A percentile compares a stretch with the other conserved stretches of the same genome.
These are phyloP conservation scores for Mylabris sibirica DNA, from an alignment of 2,888 invertebrate genomes.

Conservation along the genomic window DNA sequence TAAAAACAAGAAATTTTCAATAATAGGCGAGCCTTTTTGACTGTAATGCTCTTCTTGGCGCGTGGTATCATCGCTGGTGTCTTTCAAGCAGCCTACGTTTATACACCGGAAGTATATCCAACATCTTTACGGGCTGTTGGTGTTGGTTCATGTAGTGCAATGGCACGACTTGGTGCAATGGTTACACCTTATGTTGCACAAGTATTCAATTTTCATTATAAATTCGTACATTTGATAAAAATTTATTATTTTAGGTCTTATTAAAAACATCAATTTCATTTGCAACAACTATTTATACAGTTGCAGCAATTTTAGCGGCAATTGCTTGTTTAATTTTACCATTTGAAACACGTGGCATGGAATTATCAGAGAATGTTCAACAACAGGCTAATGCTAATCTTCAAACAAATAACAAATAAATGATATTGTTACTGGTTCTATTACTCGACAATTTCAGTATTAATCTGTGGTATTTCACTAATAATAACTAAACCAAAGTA, in stretches of 20 bases:
- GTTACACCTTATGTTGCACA: conserved; percentile 93
- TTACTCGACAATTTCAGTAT: conserved; percentile 30
- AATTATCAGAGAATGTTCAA: conserved; percentile 67
- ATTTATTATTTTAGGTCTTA: conserved; percentile 67
- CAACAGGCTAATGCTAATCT: conserved; percentile 44
- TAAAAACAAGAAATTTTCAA: too few relatives aligned
- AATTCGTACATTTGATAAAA: not conserved
- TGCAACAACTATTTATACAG: conserved; percentile 79
- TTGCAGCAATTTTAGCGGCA: conserved; percentile 79
- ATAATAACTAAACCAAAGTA: conserved; percentile 38
- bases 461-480: conserved; percentile 32
- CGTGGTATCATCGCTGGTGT: conserved; percentile 92
- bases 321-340: conserved; percentile 81
- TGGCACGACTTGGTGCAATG: conserved; percentile 93
- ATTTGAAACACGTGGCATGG: conserved; percentile 83
- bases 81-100: conserved; percentile 95
- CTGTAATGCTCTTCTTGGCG: conserved; percentile 84
- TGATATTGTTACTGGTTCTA: conserved; percentile 14
- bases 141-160: conserved; percentile 90
- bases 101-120: conserved; percentile 95
- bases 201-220: conserved; percentile 61
- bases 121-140: conserved; percentile 88
- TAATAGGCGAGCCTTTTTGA: conserved; percentile 72
- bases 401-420: conserved; percentile 17
- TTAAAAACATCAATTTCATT: conserved; percentile 76